phyloP scores from a whole-genome alignment of 2,797 vertebrate species.

The Typhlichthys subterraneus region DNA sequence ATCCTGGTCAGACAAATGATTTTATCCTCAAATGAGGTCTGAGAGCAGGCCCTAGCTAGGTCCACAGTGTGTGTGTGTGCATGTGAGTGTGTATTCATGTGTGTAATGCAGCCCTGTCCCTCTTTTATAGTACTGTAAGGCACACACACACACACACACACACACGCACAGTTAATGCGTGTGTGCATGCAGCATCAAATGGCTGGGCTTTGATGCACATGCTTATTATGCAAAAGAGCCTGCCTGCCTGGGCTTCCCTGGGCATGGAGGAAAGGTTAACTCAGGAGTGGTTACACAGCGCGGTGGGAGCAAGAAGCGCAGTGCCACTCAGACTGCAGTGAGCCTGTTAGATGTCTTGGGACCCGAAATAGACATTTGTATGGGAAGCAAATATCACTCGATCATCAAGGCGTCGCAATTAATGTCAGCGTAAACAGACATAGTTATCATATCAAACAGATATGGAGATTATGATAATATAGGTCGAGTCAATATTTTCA shows the following conservation, averaged over 20 bases:
- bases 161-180: slow-evolving; percentile 25
- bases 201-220: slow-evolving; percentile 81
- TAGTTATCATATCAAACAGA: slow-evolving; percentile 9
- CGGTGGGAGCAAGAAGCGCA: slow-evolving; percentile 59
- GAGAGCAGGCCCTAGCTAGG: slow-evolving; percentile 69
- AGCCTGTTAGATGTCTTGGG: slow-evolving; percentile 59
- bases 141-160: slow-evolving; percentile 21
- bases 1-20: slow-evolving; percentile 84
- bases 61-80: slow-evolving; percentile 58
- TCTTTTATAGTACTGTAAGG: slow-evolving; percentile 54
- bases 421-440: slow-evolving; percentile 48
- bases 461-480: background rate
- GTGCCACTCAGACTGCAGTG: slow-evolving; percentile 38
- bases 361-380: slow-evolving; percentile 60
- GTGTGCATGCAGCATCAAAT: slow-evolving; percentile 61
- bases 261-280: slow-evolving; percentile 87
- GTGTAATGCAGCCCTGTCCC: slow-evolving; percentile 73
- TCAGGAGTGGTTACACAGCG: slow-evolving; percentile 79
- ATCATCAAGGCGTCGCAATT: slow-evolving; percentile 50
- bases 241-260: slow-evolving; percentile 79
- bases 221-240: slow-evolving; percentile 86
- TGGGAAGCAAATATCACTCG: slow-evolving; percentile 67
- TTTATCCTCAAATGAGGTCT: slow-evolving; percentile 87
- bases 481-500: no score
- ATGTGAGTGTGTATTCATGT: slow-evolving; percentile 10